Percentiles rank a stretch among this genome's conserved stretches.
These are phyloP conservation scores for Moxostoma hubbsi DNA, from an alignment of 2,797 vertebrate genomes.

Conservation along the genomic window DNA sequence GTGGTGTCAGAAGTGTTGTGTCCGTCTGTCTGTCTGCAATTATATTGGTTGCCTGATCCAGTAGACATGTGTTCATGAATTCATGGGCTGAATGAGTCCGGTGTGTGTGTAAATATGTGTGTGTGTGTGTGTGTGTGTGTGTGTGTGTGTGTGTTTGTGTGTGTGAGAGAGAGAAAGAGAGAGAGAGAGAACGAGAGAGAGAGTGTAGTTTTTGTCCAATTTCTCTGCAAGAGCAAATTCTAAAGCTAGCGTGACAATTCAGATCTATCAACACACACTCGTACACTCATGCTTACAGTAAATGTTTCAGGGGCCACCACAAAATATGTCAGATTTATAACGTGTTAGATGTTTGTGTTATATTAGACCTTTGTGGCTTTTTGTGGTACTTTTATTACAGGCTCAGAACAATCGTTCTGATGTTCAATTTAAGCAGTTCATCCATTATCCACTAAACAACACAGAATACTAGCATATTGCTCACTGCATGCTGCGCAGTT, in stretches of 20 bases:
- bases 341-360: not conserved
- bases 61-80: not conserved
- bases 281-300: not conserved
- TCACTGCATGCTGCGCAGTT: not conserved
- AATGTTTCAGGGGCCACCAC: not conserved
- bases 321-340: not conserved
- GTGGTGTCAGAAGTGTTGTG: not conserved
- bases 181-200: not conserved
- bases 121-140: no score
- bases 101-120: no score
- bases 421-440: not conserved
- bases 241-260: not conserved
- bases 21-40: conserved; percentile 3
- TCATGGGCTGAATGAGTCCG: not conserved
- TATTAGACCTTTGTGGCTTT: not conserved
- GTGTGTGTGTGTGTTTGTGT: not conserved
- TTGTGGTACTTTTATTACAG: not conserved
- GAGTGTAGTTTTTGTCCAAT: not conserved
- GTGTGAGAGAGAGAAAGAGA: no score
- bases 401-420: not conserved
- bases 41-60: conserved; percentile 3
- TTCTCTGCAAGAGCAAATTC: conserved; percentile 1
- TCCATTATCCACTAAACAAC: conserved; percentile 7
- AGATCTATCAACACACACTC: conserved; percentile 17
- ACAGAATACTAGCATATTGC: not conserved